Percentiles rank a stretch among this genome's conserved stretches.
These are phyloP conservation scores for Microtus pennsylvanicus DNA, from an alignment of 2,113 vertebrate genomes.

Conservation along the genomic window DNA sequence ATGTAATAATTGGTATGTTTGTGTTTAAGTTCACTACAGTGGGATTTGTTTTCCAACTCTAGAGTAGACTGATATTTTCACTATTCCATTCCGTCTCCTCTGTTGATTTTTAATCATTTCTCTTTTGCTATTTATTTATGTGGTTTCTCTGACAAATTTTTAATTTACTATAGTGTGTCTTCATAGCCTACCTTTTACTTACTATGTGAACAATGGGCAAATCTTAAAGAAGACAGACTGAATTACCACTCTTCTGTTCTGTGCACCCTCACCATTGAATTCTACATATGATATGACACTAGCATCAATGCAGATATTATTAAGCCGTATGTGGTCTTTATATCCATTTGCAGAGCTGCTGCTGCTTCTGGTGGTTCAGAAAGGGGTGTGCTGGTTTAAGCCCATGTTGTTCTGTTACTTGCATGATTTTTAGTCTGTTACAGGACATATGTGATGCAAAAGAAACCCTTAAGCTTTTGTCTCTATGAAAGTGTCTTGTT, in stretches of 20 bases:
- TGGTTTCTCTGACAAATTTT: conserved; percentile 14
- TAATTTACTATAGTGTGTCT: neutral
- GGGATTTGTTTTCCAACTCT: conserved; percentile 62
- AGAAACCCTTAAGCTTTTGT: neutral
- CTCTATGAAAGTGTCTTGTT: neutral
- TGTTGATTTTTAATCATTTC: conserved; percentile 10
- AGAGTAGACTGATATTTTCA: conserved; percentile 25
- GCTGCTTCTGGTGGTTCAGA: neutral
- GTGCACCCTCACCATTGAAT: neutral
- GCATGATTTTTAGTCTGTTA: neutral
- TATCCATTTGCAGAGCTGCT: neutral
- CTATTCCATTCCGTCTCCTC: neutral
- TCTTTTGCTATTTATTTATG: conserved; percentile 32
- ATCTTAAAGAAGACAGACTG: neutral
- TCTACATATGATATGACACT: neutral
- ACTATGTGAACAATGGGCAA: conserved; percentile 15
- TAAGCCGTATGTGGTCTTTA: neutral
- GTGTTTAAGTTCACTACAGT: conserved; percentile 21
- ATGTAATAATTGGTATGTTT: conserved; percentile 53
- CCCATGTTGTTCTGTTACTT: neutral
- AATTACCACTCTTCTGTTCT: neutral
- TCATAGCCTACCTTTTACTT: neutral
- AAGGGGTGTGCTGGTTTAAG: neutral
- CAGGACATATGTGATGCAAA: neutral
- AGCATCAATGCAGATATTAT: neutral